These are phyloP conservation scores for Drosophila anomalata DNA, from an alignment of 2,888 invertebrate genomes.

Conservation along the genomic window DNA sequence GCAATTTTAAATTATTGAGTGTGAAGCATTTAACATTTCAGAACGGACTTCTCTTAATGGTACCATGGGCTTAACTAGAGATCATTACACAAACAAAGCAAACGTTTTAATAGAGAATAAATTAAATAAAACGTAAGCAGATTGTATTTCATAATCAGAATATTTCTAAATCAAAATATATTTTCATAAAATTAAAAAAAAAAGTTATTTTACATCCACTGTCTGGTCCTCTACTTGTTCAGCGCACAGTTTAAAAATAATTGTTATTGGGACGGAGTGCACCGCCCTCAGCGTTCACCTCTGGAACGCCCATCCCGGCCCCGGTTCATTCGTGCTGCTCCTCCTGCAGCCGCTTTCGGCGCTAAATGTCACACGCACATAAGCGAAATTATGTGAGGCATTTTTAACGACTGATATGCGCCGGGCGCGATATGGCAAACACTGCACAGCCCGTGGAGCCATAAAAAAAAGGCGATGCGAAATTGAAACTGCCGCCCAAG, in stretches of 20 bases:
- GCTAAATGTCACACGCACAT: slow-evolving; percentile 79
- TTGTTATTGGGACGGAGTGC: slow-evolving; percentile 56
- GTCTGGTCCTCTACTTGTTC: slow-evolving; percentile 25
- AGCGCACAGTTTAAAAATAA: slow-evolving; percentile 73
- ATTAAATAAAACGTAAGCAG: too few relatives aligned
- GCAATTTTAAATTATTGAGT: slow-evolving; percentile 70
- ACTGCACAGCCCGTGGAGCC: slow-evolving; percentile 43
- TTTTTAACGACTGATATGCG: slow-evolving; percentile 76
- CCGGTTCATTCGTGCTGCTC: slow-evolving; percentile 32
- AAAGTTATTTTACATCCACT: slow-evolving; percentile 7
- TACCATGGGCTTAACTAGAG: slow-evolving; percentile 47
- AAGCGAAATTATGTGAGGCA: slow-evolving; percentile 79
- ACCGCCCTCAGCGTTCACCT: slow-evolving; percentile 35
- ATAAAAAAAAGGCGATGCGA: slow-evolving; percentile 63
- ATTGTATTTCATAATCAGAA: too few relatives aligned
- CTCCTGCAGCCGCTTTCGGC: slow-evolving; percentile 57
- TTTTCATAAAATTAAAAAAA: too few relatives aligned
- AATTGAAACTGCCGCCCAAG: slow-evolving; percentile 65
- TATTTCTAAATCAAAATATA: not conserved
- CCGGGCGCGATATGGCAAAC: slow-evolving; percentile 52
- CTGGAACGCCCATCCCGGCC: slow-evolving; percentile 4
- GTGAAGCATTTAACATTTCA: slow-evolving; percentile 65
- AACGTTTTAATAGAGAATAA: not conserved
- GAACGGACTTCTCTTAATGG: not conserved
- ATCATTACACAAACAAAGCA: not conserved